Evolutionary conservation across 1,140 invertebrate species (phyloP).

Genomic region (Mizuhopecten yessoensis): DNA sequence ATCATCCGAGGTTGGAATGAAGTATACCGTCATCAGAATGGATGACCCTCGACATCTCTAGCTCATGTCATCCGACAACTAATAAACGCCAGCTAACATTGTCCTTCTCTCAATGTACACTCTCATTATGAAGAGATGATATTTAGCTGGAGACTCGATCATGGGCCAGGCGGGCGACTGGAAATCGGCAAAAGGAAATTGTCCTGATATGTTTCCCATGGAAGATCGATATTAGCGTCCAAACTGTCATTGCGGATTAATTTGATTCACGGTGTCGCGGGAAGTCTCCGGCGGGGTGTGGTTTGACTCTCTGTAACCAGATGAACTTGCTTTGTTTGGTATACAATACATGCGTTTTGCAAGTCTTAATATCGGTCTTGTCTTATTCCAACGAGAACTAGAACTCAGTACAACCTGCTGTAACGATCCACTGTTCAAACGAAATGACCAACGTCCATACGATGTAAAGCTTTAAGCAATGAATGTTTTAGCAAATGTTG

Average conservation of each 20-base stretch:
- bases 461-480: too few species aligned
- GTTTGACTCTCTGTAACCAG: not conserved
- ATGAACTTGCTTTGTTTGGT: not conserved
- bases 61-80: not conserved
- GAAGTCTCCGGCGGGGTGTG: not conserved
- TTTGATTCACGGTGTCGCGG: not conserved
- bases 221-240: constrained; percentile 10
- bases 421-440: too few species aligned
- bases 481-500: too few species aligned
- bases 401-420: too few species aligned
- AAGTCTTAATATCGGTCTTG: too few species aligned
- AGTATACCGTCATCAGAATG: not conserved
- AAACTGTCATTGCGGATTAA: not conserved
- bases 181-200: not conserved
- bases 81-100: too few species aligned
- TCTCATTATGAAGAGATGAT: not conserved
- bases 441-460: too few species aligned
- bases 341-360: too few species aligned
- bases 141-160: not conserved
- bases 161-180: not conserved
- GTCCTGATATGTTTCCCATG: not conserved
- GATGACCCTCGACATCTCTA: not conserved
- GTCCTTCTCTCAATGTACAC: not conserved
- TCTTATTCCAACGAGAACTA: too few species aligned
- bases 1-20: not conserved